Evolutionary conservation across 1,140 invertebrate species (phyloP).

Genomic region (Heliconius congener): DNA sequence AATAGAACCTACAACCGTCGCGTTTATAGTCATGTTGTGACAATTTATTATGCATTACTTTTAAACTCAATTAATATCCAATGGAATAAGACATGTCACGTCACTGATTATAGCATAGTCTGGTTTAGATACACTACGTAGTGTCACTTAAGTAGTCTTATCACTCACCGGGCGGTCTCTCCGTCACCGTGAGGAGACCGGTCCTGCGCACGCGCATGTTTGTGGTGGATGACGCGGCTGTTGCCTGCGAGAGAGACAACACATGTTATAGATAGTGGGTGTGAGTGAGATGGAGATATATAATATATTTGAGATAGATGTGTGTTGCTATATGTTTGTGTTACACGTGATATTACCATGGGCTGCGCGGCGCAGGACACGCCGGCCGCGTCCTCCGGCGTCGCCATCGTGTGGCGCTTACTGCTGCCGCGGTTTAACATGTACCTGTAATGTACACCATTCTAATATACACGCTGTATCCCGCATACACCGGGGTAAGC

Average conservation of each 20-base stretch:
- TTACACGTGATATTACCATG: constrained; percentile 51
- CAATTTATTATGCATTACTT: too few relatives aligned
- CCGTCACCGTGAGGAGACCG: constrained; percentile 91
- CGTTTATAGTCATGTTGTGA: too few relatives aligned
- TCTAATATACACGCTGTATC: too few relatives aligned
- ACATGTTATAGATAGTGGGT: not conserved
- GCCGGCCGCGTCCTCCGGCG: constrained; percentile 84
- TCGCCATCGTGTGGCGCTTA: constrained; percentile 86
- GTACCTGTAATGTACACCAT: constrained; percentile 81
- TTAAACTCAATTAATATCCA: too few relatives aligned
- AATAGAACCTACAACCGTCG: too few relatives aligned
- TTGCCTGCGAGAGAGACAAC: not conserved
- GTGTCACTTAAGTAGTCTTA: constrained; percentile 2
- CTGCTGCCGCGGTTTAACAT: constrained; percentile 86
- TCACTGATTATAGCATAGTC: too few relatives aligned
- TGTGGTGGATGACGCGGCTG: constrained; percentile 73
- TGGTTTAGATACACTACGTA: not conserved
- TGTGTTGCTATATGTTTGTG: not conserved
- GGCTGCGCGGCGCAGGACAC: constrained; percentile 60
- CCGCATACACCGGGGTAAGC: too few relatives aligned
- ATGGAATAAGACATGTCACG: too few relatives aligned
- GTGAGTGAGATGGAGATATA: not conserved
- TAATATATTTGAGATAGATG: not conserved
- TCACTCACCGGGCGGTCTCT: constrained; percentile 90
- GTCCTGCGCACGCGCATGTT: constrained; percentile 87